A percentile compares a stretch with the other conserved stretches of the same genome.
These are phyloP conservation scores for Molorchus minor DNA, from an alignment of 2,888 invertebrate genomes.

Conservation along the genomic window DNA sequence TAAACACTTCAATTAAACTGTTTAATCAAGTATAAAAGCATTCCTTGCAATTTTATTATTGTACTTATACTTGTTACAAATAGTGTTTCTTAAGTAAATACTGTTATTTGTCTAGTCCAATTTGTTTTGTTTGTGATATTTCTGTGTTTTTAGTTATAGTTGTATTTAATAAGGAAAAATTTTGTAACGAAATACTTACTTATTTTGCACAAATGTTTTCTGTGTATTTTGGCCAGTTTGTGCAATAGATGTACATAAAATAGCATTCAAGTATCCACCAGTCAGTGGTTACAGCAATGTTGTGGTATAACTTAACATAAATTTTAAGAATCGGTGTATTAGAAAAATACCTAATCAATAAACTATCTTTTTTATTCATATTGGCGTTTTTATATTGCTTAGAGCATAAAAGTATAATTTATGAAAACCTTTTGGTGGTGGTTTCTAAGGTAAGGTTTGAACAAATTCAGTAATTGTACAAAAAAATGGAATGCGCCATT, in stretches of 20 bases:
- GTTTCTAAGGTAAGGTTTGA: too few relatives aligned
- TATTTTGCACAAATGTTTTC: constrained; percentile 36
- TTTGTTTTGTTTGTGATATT: constrained; percentile 30
- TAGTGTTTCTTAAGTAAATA: too few relatives aligned
- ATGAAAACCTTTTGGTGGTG: too few relatives aligned
- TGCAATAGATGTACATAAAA: constrained; percentile 39
- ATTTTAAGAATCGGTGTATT: constrained; percentile 21
- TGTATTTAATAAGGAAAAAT: constrained; percentile 5
- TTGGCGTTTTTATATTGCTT: too few relatives aligned
- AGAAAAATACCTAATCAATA: constrained; percentile 24
- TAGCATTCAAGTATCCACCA: constrained; percentile 1
- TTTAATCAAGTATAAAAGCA: too few relatives aligned
- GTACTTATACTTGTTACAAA: too few relatives aligned
- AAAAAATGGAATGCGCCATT: too few relatives aligned
- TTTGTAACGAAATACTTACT: constrained; percentile 9
- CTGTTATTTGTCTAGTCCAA: constrained; percentile 27
- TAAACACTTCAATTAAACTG: too few relatives aligned
- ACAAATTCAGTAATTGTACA: too few relatives aligned
- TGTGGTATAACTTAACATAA: constrained; percentile 14
- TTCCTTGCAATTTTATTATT: too few relatives aligned
- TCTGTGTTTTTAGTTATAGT: constrained; percentile 25
- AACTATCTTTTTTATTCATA: constrained; percentile 26
- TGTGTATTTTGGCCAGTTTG: constrained; percentile 41
- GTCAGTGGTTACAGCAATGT: constrained; percentile 1
- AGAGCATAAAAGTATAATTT: too few relatives aligned